Base-by-base conservation (phyloP, 2,797 vertebrate species). In the Agapornis canus region DNA sequence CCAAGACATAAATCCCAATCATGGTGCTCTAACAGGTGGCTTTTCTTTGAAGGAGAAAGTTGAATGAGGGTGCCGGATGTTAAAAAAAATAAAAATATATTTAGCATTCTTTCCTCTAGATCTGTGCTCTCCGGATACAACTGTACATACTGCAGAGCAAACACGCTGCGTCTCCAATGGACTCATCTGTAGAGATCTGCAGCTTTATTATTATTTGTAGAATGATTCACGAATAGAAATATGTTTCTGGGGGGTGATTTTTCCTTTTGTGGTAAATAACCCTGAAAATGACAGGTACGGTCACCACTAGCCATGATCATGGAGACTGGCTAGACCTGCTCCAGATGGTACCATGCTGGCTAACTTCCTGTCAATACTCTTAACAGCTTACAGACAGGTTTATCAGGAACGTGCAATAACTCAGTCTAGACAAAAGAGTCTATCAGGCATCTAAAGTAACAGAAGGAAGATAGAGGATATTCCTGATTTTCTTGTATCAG, bases 281-380 rank as follows among this genome's bases (percentile, higher is more conserved):
- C 78, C 73, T 88, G 82, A 71, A 80, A 89, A 87, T 60, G 40
- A 81, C 75, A 56, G 43, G 37, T 82, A 48, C 4, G 8, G 68
- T 91, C 86, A 86, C 60, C 47, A 11, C 68, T n/a, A 72, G 42
- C 61, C 79, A 85, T 79, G 93, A 86, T 59, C 54, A 19, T 78
- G 76, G 85, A 70, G 79, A 45, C 76, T 69, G 95, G 82, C 96
- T 96, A 95, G 95, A 96, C 85, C 84, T 95, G 84, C 79, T 91
- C 96, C 96, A 97, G 95, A 97, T 96, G 96, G 94, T 59, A 39
- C 89, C 84, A 52, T 52, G 86, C 82, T 95, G 95, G 89, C 86
- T 92, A 92, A 96, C 95, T 96, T 96, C 91, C 94, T 96, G 89
- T 91, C 96, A 97, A 97, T 97, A 96, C 94, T 96, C 96, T 96